Evolutionary conservation across 2,888 invertebrate species (phyloP), one percentile per base, ranked within the genome.

Genomic region (Lasioglossum villosulum): DNA sequence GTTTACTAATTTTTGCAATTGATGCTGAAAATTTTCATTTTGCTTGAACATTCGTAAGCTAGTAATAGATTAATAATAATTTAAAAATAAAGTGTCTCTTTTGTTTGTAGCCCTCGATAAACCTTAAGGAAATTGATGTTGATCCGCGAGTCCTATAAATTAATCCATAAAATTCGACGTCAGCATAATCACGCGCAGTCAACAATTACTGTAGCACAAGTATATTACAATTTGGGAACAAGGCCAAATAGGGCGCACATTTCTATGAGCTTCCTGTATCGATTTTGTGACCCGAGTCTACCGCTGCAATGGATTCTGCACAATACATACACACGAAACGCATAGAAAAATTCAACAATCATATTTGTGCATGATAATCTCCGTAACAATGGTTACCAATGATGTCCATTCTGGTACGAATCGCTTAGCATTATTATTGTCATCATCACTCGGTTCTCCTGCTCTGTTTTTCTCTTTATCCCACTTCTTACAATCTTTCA

Each of bases 401-500:
- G 39, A 74, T 74, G 66, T 77, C 74, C 71, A 83, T 88, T 91
- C 89, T 88, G 89, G 90, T 90, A 92, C 90, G 90, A 92, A 91
- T 91, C 89, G 89, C 91, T 91, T 90, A 87, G 91, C 92, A 91
- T 90, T 93, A 93, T 93, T 93, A 93, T 93, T 93, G 93, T 93
- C 92, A 90, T 91, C 93, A 92, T 92, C 91, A 91, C 88, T 93
- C 91, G 81, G 48, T 84, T 85, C 71, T 72, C 80, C 84, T 83
- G 70, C 81, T 71, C 63, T 23, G 34, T 70, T 42, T 37, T 70
- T 59, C n/a, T 34, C 56, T 12, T 80, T 73, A 73, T 52, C 39
- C 68, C 78, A 78, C 82, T 80, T 81, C 78, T 82, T 45, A 63
- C 84, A 76, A 78, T 75, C 82, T 83, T 79, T 84, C 79, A 39